Evolutionary conservation across 2,113 vertebrate species (phyloP), one percentile per base, ranked within the genome.

Genomic region (Anarhynchus alexandrinus): DNA sequence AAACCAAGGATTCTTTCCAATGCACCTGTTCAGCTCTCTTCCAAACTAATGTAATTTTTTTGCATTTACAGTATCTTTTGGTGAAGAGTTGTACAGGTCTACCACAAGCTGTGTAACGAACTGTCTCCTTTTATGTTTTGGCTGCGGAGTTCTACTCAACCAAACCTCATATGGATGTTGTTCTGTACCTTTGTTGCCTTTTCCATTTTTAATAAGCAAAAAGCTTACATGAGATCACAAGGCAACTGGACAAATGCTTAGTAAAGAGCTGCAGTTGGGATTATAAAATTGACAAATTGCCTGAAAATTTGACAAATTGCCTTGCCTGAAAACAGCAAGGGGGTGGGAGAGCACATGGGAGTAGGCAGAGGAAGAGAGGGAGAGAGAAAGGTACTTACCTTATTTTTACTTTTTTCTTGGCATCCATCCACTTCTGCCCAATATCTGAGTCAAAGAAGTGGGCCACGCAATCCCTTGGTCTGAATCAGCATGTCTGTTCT

Each of bases 401-500:
- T 49, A 15, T 15, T 72, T 67, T 90, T 65, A 59, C 19, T 42
- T 65, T 65, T 77, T 52, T 30, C 38, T 74, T 62, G 21, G 7
- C 45, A 88, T 76, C 18, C 29, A 77, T 76, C 9, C 11, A 27
- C 43, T 85, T 72, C 43, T 82, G 23, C 19, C 18, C 85, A 61
- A 15, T 55, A 47, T 11, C 15, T n/a, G 43, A 90, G 43, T 59
- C 66, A 55, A 89, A 71, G 42, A 4, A 85, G 10, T 21, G 45
- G 20, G 34, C 36, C 42, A 69, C 0, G 3, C 10, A 36, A 92
- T 30, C 26, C 29, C 34, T 47, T 55, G 30, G 52, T 76, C 36
- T 4, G 4, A 92, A 57, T 51, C 42, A 62, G 23, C 52, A 36
- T 20, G 8, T 49, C 15, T 0, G 0, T 54, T 71, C 32, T 72